Evolutionary conservation across 2,113 vertebrate genomes (phyloP), one percentile per base, ranked within the genome.

Genomic region (Nannospalax galili): DNA sequence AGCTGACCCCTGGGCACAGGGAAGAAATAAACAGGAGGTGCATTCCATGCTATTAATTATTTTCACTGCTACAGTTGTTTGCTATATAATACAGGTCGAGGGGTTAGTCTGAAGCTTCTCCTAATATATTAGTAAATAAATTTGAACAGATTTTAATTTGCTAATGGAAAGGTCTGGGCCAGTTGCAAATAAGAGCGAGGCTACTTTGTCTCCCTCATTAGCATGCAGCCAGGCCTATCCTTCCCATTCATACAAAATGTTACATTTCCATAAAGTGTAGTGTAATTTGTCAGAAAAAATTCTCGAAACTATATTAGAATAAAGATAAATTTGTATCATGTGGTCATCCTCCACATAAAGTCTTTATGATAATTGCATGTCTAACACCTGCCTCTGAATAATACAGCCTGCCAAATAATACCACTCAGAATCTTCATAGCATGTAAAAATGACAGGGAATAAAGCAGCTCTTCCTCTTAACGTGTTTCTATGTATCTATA

Each of bases 91-190:
- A 98, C 88, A 96, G 98, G 98, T 98, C 97, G 95, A 82, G 84
- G 90, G 98, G 98, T 98, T 95, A 98, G 95, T 82, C 91, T 96
- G 97, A 98, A 98, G 98, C 98, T 97, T 98, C 98, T 98, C 95
- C 97, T 98, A 99, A 99, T 98, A 98, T 98, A 98, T 98, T 98
- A 98, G 98, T 99, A 99, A 99, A 98, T 99, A 99, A 98, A 99
- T 99, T 98, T 98, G 98, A 99, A 97, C 98, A 98, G 98, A 98
- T 98, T 99, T 99, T 98, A 99, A 99, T 98, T 98, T 98, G 98
- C 98, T 98, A 98, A 98, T 98, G 98, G 98, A 98, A 98, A 98
- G 98, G 98, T 98, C 98, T 97, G 96, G 96, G 98, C 97, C 98
- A 98, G 97, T 98, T 98, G 98, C 98, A 97, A 98, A 98, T 98